A percentile compares a stretch with the other conserved stretches of the same genome.
Evolutionary conservation across 2,113 vertebrate genomes (phyloP).

Genomic region (Alaudala cheleensis): DNA sequence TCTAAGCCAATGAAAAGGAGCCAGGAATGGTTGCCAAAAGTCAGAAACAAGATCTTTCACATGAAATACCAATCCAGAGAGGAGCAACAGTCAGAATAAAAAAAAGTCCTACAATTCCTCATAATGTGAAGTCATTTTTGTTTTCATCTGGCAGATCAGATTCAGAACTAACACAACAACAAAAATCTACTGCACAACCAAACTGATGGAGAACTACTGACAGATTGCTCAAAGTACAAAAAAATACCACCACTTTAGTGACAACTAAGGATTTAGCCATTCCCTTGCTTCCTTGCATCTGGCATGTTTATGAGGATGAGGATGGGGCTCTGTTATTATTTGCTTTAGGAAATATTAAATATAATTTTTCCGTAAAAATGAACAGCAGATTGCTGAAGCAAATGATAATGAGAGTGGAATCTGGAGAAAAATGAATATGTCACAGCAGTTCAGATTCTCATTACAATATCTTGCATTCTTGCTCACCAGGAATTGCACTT

Average conservation of each 20-base stretch:
- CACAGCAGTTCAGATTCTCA: conserved; percentile 54
- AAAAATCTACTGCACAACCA: conserved; percentile 38
- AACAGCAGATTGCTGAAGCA: conserved; percentile 27
- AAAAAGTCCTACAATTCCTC: conserved; percentile 36
- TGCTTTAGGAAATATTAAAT: conserved; percentile 47
- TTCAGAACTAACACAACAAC: conserved; percentile 27
- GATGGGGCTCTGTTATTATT: conserved; percentile 17
- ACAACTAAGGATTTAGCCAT: conserved; percentile 53
- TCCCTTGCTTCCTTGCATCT: conserved; percentile 59
- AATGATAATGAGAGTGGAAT: conserved; percentile 31
- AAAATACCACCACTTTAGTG: conserved; percentile 10
- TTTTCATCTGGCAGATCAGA: conserved; percentile 32
- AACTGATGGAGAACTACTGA: conserved; percentile 38
- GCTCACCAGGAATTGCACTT: conserved; percentile 73
- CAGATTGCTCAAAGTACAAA: conserved; percentile 48
- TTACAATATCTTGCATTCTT: conserved; percentile 57
- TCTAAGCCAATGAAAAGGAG: conserved; percentile 65
- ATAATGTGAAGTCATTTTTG: conserved; percentile 35
- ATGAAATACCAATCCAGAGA: conserved; percentile 45
- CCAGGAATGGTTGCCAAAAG: conserved; percentile 54
- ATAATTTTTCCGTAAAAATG: conserved; percentile 21
- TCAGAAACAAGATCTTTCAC: conserved; percentile 57
- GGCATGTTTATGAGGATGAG: conserved; percentile 7
- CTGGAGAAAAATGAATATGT: conserved; percentile 11
- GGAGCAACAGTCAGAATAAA: conserved; percentile 31